Evolutionary conservation across 2,797 vertebrate species (phyloP), one percentile per base, ranked within the genome.

Genomic region (Bradypodion ventrale): DNA sequence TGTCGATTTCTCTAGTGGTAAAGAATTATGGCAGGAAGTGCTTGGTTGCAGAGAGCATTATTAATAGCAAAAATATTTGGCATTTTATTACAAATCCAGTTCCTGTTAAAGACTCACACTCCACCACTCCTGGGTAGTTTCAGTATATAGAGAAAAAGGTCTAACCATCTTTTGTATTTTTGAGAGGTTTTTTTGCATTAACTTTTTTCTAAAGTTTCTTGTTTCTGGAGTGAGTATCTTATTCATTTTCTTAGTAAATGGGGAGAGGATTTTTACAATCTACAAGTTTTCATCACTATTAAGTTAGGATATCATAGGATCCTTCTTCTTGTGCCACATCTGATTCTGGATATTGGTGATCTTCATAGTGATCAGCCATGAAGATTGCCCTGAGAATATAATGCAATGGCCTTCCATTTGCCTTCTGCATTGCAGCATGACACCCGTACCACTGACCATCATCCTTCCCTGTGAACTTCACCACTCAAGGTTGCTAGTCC

Each of bases 151-250:
- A 81, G n/a, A 81, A 13, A 68, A 89, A 87, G 82, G 78, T 80
- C 74, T 83, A 88, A 7, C 72, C n/a, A 10, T 32, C 46, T 65
- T 78, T 19, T 65, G 72, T 66, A 66, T 60, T 68, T 85, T 72
- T 0, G 25, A 80, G 72, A 89, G 85, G n/a, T n/a, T n/a, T 89
- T 85, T 88, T 89, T 85, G 83, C 81, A 76, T 68, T 66, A 35
- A 82, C 79, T 92, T 85, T 72, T 93, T 92, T 77, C 79, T 80
- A 81, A 83, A 82, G 78, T 75, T 66, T 89, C 89, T 89, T 85
- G 83, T 88, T 83, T 91, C 85, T 89, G 77, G 90, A 90, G 91
- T 89, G 84, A 70, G 89, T 87, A 88, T 5, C 49, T 88, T 78
- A 19, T 52, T 44, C 1, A 63, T 79, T 73, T 32, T 25, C 10